phyloP scores from a whole-genome alignment of 2,888 invertebrate species.

The Trichogramma dendrolimi region DNA sequence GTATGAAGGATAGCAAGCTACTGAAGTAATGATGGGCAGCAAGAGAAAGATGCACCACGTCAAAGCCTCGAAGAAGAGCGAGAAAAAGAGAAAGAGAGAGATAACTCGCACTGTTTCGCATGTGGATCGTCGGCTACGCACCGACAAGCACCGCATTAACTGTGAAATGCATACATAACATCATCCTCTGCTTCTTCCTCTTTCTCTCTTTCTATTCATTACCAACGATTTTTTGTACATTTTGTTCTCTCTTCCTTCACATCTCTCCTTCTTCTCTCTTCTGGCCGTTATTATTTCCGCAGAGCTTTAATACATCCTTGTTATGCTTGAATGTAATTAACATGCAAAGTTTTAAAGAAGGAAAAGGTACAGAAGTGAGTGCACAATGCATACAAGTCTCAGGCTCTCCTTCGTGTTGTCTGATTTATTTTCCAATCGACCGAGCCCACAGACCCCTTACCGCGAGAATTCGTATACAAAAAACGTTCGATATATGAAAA shows the following conservation, averaged over 20 bases:
- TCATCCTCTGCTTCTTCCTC: conserved; percentile 5
- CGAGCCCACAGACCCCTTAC: no score
- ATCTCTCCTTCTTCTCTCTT: not conserved
- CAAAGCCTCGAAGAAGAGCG: no score
- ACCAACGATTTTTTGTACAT: not conserved
- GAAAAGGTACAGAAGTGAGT: no score
- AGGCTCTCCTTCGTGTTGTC: no score
- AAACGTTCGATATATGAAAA: no score
- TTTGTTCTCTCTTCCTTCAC: not conserved
- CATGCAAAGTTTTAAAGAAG: no score
- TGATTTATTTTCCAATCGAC: no score
- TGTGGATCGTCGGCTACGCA: conserved; percentile 51
- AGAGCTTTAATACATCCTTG: conserved; percentile 1
- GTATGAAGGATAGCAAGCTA: no score
- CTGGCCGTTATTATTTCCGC: not conserved
- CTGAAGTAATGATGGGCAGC: no score
- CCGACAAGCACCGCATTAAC: conserved; percentile 46
- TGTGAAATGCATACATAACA: conserved; percentile 34
- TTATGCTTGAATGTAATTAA: conserved; percentile 4
- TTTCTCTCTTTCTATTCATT: not conserved
- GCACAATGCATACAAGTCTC: no score
- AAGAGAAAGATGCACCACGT: no score
- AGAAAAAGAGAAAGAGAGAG: not conserved
- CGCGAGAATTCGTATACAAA: no score
- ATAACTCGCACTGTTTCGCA: conserved; percentile 52